phyloP scores from a whole-genome alignment of 2,113 vertebrate genomes.

The Calyptomena viridis region DNA sequence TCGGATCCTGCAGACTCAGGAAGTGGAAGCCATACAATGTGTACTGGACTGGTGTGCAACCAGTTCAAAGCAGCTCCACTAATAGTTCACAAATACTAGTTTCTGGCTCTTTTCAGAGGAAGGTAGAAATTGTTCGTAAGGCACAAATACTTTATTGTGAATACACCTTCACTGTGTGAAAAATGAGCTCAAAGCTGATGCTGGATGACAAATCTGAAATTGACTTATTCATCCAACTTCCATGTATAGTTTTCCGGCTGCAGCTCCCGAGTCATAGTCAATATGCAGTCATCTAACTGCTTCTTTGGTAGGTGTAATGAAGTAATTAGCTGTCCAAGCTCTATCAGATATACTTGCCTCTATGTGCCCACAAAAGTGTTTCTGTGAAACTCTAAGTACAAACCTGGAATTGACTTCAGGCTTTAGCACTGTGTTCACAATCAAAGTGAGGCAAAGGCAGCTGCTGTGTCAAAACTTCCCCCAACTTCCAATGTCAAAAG shows the following conservation, averaged over 20 bases:
- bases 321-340: not conserved
- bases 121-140: not conserved
- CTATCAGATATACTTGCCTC: not conserved
- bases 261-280: not conserved
- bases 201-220: not conserved
- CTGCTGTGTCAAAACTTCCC: not conserved
- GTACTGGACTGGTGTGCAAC: not conserved
- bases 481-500: not conserved
- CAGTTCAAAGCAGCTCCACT: not conserved
- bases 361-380: not conserved
- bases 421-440: not conserved
- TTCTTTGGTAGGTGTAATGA: not conserved
- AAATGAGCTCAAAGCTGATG: not conserved
- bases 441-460: not conserved
- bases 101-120: not conserved
- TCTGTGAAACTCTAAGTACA: not conserved
- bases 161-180: not conserved
- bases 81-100: not conserved
- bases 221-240: not conserved
- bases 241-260: not conserved
- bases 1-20: not conserved
- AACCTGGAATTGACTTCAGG: not conserved
- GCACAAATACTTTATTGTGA: not conserved
- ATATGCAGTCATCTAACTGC: conserved; percentile 27
- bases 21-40: not conserved